Evolutionary conservation across 2,888 invertebrate genomes (phyloP), one percentile per base, ranked within the genome.

Genomic region (Andrena haemorrhoa): DNA sequence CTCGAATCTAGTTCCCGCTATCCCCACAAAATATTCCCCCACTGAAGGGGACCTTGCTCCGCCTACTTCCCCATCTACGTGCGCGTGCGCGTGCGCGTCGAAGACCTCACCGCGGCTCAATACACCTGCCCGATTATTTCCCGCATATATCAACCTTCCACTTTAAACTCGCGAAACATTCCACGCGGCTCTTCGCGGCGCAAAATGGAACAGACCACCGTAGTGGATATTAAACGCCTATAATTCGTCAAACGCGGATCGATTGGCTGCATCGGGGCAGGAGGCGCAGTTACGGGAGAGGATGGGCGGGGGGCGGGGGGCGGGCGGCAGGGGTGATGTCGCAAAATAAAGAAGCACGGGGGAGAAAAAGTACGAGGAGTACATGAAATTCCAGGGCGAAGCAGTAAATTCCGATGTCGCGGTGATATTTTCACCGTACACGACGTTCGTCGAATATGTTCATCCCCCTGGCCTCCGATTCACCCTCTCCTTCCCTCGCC

Each of bases 371-470:
- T 41, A 41, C 41, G 41, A 16, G 58, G 58, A 23, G 56, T 64
- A 65, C 60, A 61, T 23, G 74, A 77, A 74, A 83, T 82, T 83
- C 82, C 81, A 68, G 49, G 26, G 33, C 33, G 61, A 31, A 33
- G 49, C 73, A 66, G 77, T 51, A 66, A 77, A 81, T 82, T 82
- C 83, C 83, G 29, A 29, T 33, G 77, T 61, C 47, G 60, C 53
- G 63, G 26, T 73, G 68, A 83, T 81, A 83, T 82, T 81, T 74
- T 65, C 66, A 70, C 29, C 33, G 47, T 71, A 41, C 63, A 26
- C 77, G 61, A 74, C 69, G 70, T 83, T 74, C 61, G 73, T 61
- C 70, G 74, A 74, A 71, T 74, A 71, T 77, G 61, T 77, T 56
- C 76, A 29, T 47, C 68, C 80, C 47, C 51, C 33, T 10, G 12